Conservation (phyloP, 2,888 invertebrate species). For the Theretra japonica region DNA sequence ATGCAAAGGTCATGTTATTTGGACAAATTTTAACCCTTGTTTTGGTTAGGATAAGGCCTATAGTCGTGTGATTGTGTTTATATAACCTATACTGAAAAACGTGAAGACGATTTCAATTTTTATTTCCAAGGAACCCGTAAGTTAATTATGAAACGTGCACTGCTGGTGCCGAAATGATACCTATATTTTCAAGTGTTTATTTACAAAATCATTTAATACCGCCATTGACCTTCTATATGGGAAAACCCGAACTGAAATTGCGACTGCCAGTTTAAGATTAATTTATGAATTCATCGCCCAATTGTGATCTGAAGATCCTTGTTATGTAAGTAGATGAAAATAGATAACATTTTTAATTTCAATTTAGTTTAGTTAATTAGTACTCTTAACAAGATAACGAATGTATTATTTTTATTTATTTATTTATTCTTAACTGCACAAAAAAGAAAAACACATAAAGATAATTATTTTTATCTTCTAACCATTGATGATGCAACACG, state of each 20-base stretch:
- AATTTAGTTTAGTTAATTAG: too few relatives aligned
- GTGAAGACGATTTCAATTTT: background rate
- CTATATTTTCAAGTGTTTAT: constrained; percentile 5
- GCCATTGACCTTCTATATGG: constrained; percentile 6
- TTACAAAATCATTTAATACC: constrained; percentile 17
- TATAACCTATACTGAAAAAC: background rate
- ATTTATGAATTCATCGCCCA: background rate
- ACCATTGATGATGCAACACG: too few relatives aligned
- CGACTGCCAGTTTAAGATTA: background rate
- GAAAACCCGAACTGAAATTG: background rate
- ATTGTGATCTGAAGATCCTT: background rate
- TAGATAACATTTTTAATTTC: background rate
- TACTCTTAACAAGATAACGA: too few relatives aligned
- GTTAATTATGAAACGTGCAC: background rate
- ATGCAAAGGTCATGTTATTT: constrained; percentile 30
- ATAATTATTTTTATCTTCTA: too few relatives aligned
- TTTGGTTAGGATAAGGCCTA: background rate
- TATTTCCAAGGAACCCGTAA: background rate
- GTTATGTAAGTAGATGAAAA: background rate
- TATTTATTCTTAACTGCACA: too few relatives aligned
- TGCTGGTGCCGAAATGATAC: background rate
- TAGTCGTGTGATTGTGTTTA: constrained; percentile 3
- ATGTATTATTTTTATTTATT: too few relatives aligned
- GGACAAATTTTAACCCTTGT: background rate
- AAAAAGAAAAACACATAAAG: too few relatives aligned